Evolutionary conservation across 2,888 invertebrate species (phyloP).

Genomic region (Tipula vernalis): DNA sequence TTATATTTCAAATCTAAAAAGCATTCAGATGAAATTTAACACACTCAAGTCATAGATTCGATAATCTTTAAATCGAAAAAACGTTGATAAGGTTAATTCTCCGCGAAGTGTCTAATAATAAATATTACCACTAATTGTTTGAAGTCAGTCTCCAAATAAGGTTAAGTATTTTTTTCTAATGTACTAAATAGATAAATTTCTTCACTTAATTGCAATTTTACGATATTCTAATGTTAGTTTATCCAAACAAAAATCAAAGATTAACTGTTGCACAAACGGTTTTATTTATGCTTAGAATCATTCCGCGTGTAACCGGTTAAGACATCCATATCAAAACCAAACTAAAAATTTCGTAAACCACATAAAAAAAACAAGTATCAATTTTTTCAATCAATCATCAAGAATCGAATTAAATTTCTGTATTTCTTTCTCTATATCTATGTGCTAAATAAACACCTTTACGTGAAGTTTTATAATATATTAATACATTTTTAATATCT

Average conservation of each 20-base stretch:
- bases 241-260: neutral
- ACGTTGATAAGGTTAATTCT: too few relatives aligned
- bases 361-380: neutral
- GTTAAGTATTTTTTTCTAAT: too few relatives aligned
- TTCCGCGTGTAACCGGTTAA: neutral
- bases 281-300: neutral
- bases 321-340: neutral
- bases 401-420: neutral
- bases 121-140: too few relatives aligned
- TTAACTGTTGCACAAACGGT: neutral
- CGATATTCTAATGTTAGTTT: too few relatives aligned
- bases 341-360: neutral
- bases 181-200: too few relatives aligned
- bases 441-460: neutral
- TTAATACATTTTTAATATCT: neutral
- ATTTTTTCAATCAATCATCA: neutral
- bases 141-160: too few relatives aligned
- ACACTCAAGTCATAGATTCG: too few relatives aligned
- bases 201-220: too few relatives aligned
- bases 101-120: too few relatives aligned
- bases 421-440: neutral
- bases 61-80: too few relatives aligned
- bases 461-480: neutral
- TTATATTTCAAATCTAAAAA: too few relatives aligned
- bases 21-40: too few relatives aligned